Evolutionary conservation across 2,888 invertebrate genomes (phyloP).

Genomic region (Aspidiotus rigidus): DNA sequence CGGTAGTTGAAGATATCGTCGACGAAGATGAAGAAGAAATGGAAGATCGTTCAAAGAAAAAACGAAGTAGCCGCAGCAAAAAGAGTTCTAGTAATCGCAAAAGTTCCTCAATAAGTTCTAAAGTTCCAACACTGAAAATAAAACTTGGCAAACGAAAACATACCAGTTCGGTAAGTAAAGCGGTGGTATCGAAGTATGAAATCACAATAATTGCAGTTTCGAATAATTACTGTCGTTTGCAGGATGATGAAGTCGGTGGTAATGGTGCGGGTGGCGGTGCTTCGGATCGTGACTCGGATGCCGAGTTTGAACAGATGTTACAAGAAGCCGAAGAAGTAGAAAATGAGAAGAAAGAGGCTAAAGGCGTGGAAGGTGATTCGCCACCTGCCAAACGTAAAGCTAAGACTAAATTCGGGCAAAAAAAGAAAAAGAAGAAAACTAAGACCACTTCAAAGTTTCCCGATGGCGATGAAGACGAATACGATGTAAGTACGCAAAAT

Average conservation of each 20-base stretch:
- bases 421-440: slow-evolving; percentile 75
- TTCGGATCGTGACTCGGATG: slow-evolving; percentile 87
- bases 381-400: slow-evolving; percentile 42
- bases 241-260: slow-evolving; percentile 37
- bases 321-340: slow-evolving; percentile 74
- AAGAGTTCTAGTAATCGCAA: slow-evolving; percentile 57
- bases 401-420: slow-evolving; percentile 76
- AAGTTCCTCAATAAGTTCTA: slow-evolving; percentile 50
- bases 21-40: slow-evolving; percentile 60
- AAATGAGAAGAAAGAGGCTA: slow-evolving; percentile 41
- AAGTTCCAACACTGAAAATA: slow-evolving; percentile 91
- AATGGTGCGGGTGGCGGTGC: slow-evolving; percentile 51
- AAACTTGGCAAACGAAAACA: slow-evolving; percentile 88
- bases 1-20: slow-evolving; percentile 42
- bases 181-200: no score
- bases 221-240: no score
- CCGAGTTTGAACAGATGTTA: slow-evolving; percentile 96
- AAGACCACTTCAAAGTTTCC: slow-evolving; percentile 77
- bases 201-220: no score
- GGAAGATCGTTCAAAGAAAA: slow-evolving; percentile 57
- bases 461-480: slow-evolving; percentile 66
- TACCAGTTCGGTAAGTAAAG: slow-evolving; percentile 66
- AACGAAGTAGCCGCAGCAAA: slow-evolving; percentile 49
- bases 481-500: slow-evolving; percentile 47
- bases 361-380: slow-evolving; percentile 42